phyloP scores from a whole-genome alignment of 1,140 invertebrate genomes.

The Asobara japonica region DNA sequence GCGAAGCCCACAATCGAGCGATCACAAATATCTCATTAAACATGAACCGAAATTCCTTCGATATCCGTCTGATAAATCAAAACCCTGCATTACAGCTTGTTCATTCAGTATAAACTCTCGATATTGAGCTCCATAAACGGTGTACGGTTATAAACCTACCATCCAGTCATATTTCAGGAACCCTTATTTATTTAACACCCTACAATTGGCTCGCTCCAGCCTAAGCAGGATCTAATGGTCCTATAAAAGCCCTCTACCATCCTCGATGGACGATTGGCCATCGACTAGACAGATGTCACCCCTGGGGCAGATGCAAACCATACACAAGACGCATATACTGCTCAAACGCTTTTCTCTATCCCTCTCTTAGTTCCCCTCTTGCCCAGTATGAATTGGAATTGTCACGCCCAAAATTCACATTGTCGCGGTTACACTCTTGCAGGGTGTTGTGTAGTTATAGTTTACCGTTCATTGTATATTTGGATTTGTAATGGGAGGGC shows the following conservation, averaged over 20 bases:
- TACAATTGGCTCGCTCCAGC: constrained; percentile 60
- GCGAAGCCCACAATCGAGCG: no score
- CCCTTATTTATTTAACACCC: constrained; percentile 67
- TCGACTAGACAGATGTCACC: constrained; percentile 58
- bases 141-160: not conserved
- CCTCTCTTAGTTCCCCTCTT: constrained; percentile 18
- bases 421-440: constrained; percentile 39
- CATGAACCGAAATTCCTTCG: no score
- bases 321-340: constrained; percentile 6
- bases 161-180: constrained; percentile 10
- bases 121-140: constrained; percentile 4
- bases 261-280: constrained; percentile 53
- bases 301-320: constrained; percentile 54
- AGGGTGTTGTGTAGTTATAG: constrained; percentile 26
- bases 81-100: not conserved
- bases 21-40: not conserved
- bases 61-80: not conserved
- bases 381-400: constrained; percentile 57
- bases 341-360: not conserved
- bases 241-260: constrained; percentile 61
- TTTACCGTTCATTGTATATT: not conserved
- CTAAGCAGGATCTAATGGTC: constrained; percentile 67
- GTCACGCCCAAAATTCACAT: constrained; percentile 63
- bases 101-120: constrained; percentile 13
- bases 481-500: constrained; percentile 4